Conservation (phyloP, 2,113 vertebrate genomes). For the Laterallus jamaicensis region DNA sequence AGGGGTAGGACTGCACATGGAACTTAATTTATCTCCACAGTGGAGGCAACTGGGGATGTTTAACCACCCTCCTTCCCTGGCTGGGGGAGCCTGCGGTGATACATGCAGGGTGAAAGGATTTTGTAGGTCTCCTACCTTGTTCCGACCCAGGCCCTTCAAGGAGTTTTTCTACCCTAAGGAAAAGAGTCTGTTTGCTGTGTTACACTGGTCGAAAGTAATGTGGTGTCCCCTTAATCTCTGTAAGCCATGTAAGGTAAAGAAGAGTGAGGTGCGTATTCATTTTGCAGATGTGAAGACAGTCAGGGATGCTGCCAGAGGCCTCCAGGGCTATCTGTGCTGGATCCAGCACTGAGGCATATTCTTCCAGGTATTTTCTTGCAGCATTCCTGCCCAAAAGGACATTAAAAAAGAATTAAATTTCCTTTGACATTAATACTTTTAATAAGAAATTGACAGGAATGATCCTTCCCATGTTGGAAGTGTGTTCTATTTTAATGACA, state of each 20-base stretch:
- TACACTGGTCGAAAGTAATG: not conserved
- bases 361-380: not conserved
- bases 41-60: not conserved
- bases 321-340: not conserved
- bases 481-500: conserved; percentile 14
- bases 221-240: not conserved
- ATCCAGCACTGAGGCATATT: not conserved
- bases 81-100: not conserved
- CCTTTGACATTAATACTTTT: not conserved
- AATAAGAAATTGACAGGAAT: not conserved
- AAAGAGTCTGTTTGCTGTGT: not conserved
- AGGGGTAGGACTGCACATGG: not conserved
- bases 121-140: not conserved
- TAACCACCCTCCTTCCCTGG: not conserved
- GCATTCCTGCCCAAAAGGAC: not conserved
- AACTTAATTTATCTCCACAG: not conserved
- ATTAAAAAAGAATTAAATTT: not conserved
- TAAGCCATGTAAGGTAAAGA: not conserved
- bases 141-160: not conserved
- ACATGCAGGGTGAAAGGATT: fast-evolving
- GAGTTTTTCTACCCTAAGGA: not conserved
- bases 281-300: not conserved
- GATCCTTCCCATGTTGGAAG: not conserved
- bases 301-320: not conserved
- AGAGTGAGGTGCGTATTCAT: not conserved